Evolutionary conservation across 2,888 invertebrate genomes (phyloP), one percentile per base, ranked within the genome.

Genomic region (Sisyra terminalis): DNA sequence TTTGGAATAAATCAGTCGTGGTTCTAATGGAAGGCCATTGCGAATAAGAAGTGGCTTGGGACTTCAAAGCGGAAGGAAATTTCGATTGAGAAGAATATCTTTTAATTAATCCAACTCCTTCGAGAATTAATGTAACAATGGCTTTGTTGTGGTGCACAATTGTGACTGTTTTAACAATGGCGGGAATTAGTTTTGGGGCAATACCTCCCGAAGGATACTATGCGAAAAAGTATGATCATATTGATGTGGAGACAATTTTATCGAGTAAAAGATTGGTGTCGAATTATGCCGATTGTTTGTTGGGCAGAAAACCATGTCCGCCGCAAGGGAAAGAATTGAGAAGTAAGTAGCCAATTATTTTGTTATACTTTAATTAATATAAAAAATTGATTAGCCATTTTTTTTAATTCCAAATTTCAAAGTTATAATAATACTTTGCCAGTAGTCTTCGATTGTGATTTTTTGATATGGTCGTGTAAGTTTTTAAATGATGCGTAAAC

Each of bases 241-340:
- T 82, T 50, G 75, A 81, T 56, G 64, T 82, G 17, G 78, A 81
- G 48, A 70, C 71, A 37, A 70, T 82, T 50, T 65, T 83, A 51
- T 69, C 70, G 39, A 81, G 75, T 56, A 74, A 75, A 50, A 66
- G 80, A 52, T 61, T 83, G 49, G 70, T 83, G 40, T 73, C 70
- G 48, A 75, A 78, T 54, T 82, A 83, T 61, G 73, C 78, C 50
- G 73, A 75, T 45, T 83, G 83, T 57, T 60, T 83, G 40, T 64
- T 80, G 45, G 72, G 69, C 48, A 65, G 69, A 48, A 75, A 75
- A 50, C 72, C 78, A 40, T 82, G 81, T 57, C 71, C 80, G 31
- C 78, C 80, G 2, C 80, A 81, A 63, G 81, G 79, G 48, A 70
- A 71, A 51, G 76, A 75, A 46, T 61, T 81, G 44, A 80, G 75